Conservation (phyloP, 2,113 vertebrate genomes). For the Hippocampus comes region DNA sequence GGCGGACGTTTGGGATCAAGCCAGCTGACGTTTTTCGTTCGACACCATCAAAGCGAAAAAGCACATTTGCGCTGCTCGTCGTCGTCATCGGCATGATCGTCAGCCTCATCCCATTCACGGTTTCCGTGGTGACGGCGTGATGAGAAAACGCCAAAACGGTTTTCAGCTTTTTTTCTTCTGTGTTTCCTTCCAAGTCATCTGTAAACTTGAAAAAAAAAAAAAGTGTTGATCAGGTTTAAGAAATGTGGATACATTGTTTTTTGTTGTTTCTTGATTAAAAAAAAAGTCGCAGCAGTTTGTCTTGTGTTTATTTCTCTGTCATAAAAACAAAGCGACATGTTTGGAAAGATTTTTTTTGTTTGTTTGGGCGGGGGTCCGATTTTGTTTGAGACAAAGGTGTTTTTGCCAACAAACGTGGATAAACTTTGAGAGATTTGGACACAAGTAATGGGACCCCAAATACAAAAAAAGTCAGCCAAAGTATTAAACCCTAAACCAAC, state of each 20-base stretch:
- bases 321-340: not conserved
- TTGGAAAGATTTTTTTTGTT: too few species aligned
- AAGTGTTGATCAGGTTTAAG: slow-evolving; percentile 2
- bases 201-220: not conserved
- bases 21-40: too few species aligned
- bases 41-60: not conserved
- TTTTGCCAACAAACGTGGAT: too few species aligned
- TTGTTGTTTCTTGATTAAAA: slow-evolving; percentile 46
- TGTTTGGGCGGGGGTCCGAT: too few species aligned
- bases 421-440: too few species aligned
- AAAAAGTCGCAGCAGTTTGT: not conserved
- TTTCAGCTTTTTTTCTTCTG: not conserved
- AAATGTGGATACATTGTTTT: slow-evolving; percentile 5
- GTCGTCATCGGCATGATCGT: not conserved
- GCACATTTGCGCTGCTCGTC: not conserved
- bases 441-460: too few species aligned
- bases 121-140: not conserved
- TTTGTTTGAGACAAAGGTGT: too few species aligned
- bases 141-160: not conserved
- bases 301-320: not conserved
- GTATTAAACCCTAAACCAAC: too few species aligned
- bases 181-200: slow-evolving; percentile 1
- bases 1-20: too few species aligned
- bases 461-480: too few species aligned
- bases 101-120: not conserved